Evolutionary conservation across 1,140 invertebrate species (phyloP), one percentile per base, ranked within the genome.

Genomic region (Calephelis virginiensis): DNA sequence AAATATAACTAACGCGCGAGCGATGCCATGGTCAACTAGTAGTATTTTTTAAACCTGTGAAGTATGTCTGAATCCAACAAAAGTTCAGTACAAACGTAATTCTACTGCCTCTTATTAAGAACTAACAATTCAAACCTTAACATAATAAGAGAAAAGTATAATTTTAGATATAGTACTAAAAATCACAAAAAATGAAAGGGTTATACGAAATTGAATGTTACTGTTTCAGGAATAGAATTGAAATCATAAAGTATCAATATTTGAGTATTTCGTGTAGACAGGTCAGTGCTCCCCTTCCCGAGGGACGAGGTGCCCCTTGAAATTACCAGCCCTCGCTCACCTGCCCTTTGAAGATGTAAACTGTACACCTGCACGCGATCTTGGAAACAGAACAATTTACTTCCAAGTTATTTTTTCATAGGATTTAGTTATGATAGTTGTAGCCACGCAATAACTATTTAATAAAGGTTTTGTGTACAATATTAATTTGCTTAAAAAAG

Each of bases 341-440:
- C 86, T 86, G 86, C 76, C 77, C 80, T 85, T 89, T 88, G 82
- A 83, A 85, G 82, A 81, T 62, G 74, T 79, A 74, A 75, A 64
- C 66, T 75, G 78, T 72, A 80, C 72, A 71, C 59, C 70, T 43
- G 65, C 64, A 77, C 69, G 64, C 14, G 63, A 65, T 45, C n/a
- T 63, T 72, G 53, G 66, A 38, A 17, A 10, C 17, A 17, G 61
- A 61, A 28, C 9, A 14, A 37, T 56, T 56, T 56, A 28, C 37
- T 37, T 49, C 8, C 14, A 8, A 38, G 28, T 37, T 28, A 28
- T 28, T 28, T 28, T 28, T 28, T 28, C 2, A 4, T 3, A 28
- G 28, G 28, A 28, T 28, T 28, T 28, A 28, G 2, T 28, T 28
- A 4, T 28, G 5, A 28, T 28, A 28, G 28, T 28, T 28, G 28